These are phyloP conservation scores for Masnerella sp. DNA, from an alignment of 2,888 invertebrate species.

Conservation along the genomic window DNA sequence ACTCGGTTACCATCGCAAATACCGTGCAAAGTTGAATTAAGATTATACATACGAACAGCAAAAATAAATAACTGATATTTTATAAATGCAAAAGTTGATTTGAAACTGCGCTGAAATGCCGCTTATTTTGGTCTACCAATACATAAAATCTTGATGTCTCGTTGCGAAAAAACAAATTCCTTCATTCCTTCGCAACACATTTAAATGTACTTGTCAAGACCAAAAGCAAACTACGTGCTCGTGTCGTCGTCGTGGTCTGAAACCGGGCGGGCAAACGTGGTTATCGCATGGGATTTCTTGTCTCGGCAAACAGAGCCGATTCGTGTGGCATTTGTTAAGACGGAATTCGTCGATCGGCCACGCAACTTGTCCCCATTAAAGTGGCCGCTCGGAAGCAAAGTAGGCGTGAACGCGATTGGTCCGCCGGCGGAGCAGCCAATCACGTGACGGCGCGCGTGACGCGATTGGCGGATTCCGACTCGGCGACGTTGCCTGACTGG, in stretches of 20 bases:
- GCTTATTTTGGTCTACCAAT: too few relatives aligned
- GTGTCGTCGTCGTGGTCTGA: background rate
- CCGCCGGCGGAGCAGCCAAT: too few relatives aligned
- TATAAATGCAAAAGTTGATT: too few relatives aligned
- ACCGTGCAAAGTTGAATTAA: too few relatives aligned
- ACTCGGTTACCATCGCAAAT: too few relatives aligned
- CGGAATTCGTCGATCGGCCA: background rate
- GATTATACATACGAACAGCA: too few relatives aligned
- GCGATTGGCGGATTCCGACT: conserved; percentile 71
- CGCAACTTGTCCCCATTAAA: conserved; percentile 12
- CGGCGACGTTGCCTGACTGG: conserved; percentile 72
- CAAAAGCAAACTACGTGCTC: conserved; percentile 5
- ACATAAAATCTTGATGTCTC: too few relatives aligned
- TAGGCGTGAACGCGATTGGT: conserved; percentile 19
- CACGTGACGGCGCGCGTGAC: too few relatives aligned
- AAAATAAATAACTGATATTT: too few relatives aligned
- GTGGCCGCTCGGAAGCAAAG: conserved; percentile 6
- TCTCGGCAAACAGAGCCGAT: conserved; percentile 18
- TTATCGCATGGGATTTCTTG: conserved; percentile 4
- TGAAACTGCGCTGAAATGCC: too few relatives aligned
- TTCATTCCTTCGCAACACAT: background rate
- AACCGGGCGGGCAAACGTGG: conserved; percentile 18
- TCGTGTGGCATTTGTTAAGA: conserved; percentile 33
- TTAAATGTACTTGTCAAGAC: conserved; percentile 7
- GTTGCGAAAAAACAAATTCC: background rate